Evolutionary conservation across 2,113 vertebrate species (phyloP), one percentile per base, ranked within the genome.

Genomic region (Sylvia atricapilla): DNA sequence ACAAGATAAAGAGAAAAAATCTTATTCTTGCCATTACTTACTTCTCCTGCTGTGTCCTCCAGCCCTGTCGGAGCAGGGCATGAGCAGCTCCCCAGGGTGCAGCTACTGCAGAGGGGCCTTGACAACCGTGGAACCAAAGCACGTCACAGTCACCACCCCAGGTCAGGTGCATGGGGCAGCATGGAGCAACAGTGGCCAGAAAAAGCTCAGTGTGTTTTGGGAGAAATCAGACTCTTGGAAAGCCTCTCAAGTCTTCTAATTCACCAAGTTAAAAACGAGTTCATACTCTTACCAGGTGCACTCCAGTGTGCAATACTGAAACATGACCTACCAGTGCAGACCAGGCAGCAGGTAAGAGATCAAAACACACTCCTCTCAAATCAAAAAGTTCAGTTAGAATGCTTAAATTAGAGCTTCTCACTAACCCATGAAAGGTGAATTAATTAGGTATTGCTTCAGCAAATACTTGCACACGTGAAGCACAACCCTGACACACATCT

Each of bases 51-150:
- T 13, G 41, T 30, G 18, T 63, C 76, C 50, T 81, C 22, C 5
- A 25, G 62, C 30, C 4, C 39, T 22, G 24, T 3, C 60, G 23
- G 47, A 66, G 33, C 27, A 76, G 84, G 31, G 66, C 8, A 15
- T 15, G 33, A 24, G 33, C 31, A 49, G 68, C 55, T 67, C 43
- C 19, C 14, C 47, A 11, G 23, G 55, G 27, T 3, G 30, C 84
- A 52, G 78, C 58, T 83, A 4, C 25, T 0, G 7, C 31, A 74
- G 37, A 12, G 14, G 24, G 6, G 59, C 13, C 6, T 27, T 0
- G 3, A 16, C 88, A 90, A 77, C 88, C 0, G 0, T 5, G 59
- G 87, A 89, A 80, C 5, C 80, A 28, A 37, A 39, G 37, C 33
- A 22, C 2, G 5, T 96, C 88, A 96, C 87, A 96, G 85, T 13